phyloP scores from a whole-genome alignment of 2,113 vertebrate genomes.

The Suricata suricatta region DNA sequence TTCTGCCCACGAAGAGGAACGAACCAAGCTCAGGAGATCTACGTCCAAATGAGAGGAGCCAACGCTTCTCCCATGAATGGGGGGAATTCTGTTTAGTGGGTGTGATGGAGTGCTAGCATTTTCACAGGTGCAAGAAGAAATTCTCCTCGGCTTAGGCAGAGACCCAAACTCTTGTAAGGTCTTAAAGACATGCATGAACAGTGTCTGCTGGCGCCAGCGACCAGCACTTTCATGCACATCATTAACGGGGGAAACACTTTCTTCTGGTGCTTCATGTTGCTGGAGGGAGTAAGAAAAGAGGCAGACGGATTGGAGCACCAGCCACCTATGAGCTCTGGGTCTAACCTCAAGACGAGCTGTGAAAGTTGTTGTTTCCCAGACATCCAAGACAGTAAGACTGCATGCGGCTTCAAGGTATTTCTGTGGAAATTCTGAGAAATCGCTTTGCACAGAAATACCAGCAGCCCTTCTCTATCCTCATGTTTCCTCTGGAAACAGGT shows the following conservation, averaged over 20 bases:
- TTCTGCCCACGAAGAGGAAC: not conserved
- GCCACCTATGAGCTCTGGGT: not conserved
- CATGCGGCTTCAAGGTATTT: not conserved
- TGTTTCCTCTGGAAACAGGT: not conserved
- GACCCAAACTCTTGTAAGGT: not conserved
- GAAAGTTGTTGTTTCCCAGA: not conserved
- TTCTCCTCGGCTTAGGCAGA: not conserved
- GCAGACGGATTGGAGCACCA: not conserved
- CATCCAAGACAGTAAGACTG: not conserved
- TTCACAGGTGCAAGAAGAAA: not conserved
- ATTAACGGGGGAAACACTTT: constrained; percentile 44
- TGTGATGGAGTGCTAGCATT: not conserved
- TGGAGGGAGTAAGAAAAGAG: not conserved
- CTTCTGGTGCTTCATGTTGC: not conserved
- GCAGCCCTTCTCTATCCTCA: not conserved
- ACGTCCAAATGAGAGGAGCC: not conserved
- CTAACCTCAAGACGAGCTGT: not conserved
- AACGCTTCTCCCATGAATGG: not conserved
- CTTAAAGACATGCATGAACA: constrained; percentile 21
- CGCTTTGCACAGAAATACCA: constrained; percentile 44
- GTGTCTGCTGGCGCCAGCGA: not conserved
- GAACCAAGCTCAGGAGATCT: not conserved
- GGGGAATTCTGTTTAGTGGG: not conserved
- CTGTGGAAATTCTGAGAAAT: constrained; percentile 63
- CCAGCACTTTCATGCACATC: constrained; percentile 43